Base-by-base conservation (phyloP, 2,888 invertebrate species). In the Pilophorus perplexus region DNA sequence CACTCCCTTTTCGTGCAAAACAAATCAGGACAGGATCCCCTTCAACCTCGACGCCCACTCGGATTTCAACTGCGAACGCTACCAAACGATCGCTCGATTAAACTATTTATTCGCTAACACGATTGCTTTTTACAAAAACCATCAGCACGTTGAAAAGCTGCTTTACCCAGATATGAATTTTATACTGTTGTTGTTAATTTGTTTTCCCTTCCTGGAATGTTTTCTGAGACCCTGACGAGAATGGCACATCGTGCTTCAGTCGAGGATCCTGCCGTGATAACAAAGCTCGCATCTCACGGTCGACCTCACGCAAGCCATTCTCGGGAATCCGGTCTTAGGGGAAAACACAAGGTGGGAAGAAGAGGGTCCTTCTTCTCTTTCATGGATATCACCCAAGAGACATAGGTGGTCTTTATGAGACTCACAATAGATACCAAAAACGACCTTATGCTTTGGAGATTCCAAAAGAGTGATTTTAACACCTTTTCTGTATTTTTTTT, bases 381-480 rank as follows among this genome's bases (percentile, higher is more conserved):
- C 38, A 37, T 38, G 23, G 20, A n/a, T 55, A 55, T 55, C 55
- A 38, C 18, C 22, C 5, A 14, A 38, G 33, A 37, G 52, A 52
- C 55, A 38, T 37, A 38, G 55, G 55, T 55, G 55, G 55, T 55
- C 55, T 38, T 28, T 27, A 25, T 12, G 55, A 18, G 22, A 55
- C n/a, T 22, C 37, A 55, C 55, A 55, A 55, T 8, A 55, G 55
- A 23, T n/a, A n/a, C n/a, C n/a, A n/a, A n/a, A n/a, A 55, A 20
- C 33, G 23, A 10, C 20, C 55, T 28, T n/a, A 52, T 14, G 52
- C 52, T 38, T 55, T 22, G n/a, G 20, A 16, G 38, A 38, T 55
- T 55, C 55, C 55, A 37, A 55, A 38, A 55, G 55, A 37, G 37
- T 55, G 55, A 55, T 55, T 55, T 55, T 55, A 55, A 55, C 55